These are phyloP conservation scores for Drosophila lutescens DNA, from an alignment of 2,888 invertebrate species.

Conservation along the genomic window DNA sequence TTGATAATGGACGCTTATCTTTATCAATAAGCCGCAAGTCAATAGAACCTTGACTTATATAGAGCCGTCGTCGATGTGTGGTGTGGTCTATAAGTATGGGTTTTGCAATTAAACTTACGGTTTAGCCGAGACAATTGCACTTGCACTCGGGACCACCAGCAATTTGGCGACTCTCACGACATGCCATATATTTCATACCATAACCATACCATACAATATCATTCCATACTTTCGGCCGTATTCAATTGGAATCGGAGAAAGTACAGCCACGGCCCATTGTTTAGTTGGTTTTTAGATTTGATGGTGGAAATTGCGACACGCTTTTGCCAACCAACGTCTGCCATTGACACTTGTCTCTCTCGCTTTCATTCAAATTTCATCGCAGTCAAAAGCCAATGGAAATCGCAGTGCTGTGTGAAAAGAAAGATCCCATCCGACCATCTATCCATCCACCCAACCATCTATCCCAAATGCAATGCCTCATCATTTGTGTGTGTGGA, in stretches of 20 bases:
- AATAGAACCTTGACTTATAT: conserved; percentile 68
- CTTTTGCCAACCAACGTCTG: conserved; percentile 56
- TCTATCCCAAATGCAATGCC: conserved; percentile 20
- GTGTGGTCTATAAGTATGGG: background rate
- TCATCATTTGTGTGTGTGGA: conserved; percentile 40
- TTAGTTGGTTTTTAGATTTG: conserved; percentile 15
- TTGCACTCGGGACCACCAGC: background rate
- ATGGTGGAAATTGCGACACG: conserved; percentile 68
- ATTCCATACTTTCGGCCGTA: conserved; percentile 13
- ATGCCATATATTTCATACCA: conserved; percentile 6
- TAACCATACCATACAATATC: background rate
- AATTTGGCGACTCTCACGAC: conserved; percentile 12
- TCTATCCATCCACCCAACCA: background rate
- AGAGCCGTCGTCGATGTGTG: conserved; percentile 25
- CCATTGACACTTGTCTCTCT: conserved; percentile 58
- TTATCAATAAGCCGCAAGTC: conserved; percentile 35
- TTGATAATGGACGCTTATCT: conserved; percentile 41
- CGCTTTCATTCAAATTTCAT: conserved; percentile 70
- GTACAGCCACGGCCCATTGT: conserved; percentile 48
- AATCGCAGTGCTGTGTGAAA: conserved; percentile 46
- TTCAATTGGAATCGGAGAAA: conserved; percentile 49
- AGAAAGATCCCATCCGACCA: conserved; percentile 42
- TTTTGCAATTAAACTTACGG: background rate
- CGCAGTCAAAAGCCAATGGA: conserved; percentile 48
- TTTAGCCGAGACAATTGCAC: conserved; percentile 4